Percentiles rank a stretch among this genome's conserved stretches.
These are phyloP conservation scores for Ormyrus nitidulus DNA, from an alignment of 2,888 invertebrate genomes.

Conservation along the genomic window DNA sequence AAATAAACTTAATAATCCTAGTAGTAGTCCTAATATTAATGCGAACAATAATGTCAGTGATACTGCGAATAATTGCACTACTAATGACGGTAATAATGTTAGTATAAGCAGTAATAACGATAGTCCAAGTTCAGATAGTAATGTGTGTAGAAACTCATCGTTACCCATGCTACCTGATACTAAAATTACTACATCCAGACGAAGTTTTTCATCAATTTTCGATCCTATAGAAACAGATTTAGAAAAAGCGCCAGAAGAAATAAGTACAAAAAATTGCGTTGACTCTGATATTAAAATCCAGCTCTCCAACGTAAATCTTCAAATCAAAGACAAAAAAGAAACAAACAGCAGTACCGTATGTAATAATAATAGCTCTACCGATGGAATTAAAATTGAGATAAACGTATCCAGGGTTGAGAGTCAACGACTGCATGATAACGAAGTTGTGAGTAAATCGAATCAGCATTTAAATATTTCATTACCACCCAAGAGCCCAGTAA, in stretches of 20 bases:
- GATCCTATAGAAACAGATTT: constrained; percentile 11
- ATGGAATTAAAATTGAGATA: constrained; percentile 71
- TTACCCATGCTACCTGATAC: constrained; percentile 53
- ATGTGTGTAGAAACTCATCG: constrained; percentile 33
- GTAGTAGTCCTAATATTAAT: constrained; percentile 1
- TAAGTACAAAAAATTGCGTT: constrained; percentile 29
- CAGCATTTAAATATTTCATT: constrained; percentile 50
- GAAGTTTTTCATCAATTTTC: constrained; percentile 41
- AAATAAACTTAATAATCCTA: not conserved
- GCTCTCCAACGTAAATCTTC: constrained; percentile 67
- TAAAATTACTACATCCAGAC: constrained; percentile 20
- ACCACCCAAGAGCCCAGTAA: constrained; percentile 38
- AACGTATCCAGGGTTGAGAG: constrained; percentile 70
- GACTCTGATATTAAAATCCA: constrained; percentile 68
- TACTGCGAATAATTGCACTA: not conserved
- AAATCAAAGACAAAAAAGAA: constrained; percentile 65
- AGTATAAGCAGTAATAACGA: constrained; percentile 1
- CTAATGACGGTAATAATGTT: constrained; percentile 5
- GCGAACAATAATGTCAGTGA: not conserved
- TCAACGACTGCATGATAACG: constrained; percentile 41
- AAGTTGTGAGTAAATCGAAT: constrained; percentile 49
- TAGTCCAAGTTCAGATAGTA: constrained; percentile 6
- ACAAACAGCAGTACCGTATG: constrained; percentile 44
- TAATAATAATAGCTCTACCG: constrained; percentile 50
- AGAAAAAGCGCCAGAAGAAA: constrained; percentile 10